phyloP scores from a whole-genome alignment of 2,797 vertebrate genomes.

The Rhinogobio ventralis region DNA sequence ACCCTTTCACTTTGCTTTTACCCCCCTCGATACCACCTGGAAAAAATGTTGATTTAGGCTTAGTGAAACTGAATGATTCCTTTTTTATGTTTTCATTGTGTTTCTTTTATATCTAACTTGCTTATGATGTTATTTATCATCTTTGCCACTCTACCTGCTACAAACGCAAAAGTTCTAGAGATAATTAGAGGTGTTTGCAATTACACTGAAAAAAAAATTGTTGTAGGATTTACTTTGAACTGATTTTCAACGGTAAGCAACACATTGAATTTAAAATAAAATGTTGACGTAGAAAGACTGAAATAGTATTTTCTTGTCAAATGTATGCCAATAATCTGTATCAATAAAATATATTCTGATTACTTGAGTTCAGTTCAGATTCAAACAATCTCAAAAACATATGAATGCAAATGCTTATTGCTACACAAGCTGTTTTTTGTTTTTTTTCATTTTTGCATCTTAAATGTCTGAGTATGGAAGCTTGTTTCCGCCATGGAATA shows the following conservation, averaged over 20 bases:
- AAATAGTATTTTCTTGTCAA: not conserved
- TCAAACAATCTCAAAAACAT: not conserved
- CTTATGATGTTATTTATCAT: not conserved
- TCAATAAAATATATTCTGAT: no score
- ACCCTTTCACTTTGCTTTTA: constrained; percentile 75
- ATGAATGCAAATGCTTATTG: not conserved
- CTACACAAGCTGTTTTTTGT: not conserved
- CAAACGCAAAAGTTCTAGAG: not conserved
- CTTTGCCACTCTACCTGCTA: not conserved
- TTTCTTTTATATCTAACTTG: not conserved
- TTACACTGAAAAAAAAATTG: not conserved
- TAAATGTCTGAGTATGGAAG: not conserved
- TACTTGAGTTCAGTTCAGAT: no score
- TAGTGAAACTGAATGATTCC: constrained; percentile 49
- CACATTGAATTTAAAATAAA: not conserved
- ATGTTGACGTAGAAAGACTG: not conserved
- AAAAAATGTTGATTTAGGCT: constrained; percentile 60
- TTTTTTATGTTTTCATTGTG: constrained; percentile 3
- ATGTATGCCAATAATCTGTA: not conserved
- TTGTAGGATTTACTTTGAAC: not conserved
- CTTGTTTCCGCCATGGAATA: no score
- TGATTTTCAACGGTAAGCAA: not conserved
- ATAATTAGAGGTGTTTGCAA: not conserved
- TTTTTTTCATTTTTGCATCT: not conserved
- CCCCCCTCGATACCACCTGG: constrained; percentile 60